phyloP scores from a whole-genome alignment of 2,797 vertebrate species.

The Gallirallus australis region DNA sequence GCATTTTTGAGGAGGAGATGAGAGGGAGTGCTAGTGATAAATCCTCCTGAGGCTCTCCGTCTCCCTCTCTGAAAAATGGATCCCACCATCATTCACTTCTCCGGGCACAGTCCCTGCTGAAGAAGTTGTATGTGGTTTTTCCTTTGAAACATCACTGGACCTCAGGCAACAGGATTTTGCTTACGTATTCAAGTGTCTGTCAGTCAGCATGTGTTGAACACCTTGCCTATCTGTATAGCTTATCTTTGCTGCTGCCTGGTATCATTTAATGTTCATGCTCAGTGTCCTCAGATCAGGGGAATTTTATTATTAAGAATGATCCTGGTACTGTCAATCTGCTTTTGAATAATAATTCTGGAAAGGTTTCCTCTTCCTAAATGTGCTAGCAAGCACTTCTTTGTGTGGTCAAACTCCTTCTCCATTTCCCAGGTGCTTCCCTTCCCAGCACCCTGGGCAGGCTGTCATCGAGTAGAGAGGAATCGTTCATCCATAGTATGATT shows the following conservation, averaged over 20 bases:
- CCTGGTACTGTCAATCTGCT: neutral
- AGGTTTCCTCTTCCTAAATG: neutral
- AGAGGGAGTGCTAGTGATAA: neutral
- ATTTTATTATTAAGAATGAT: neutral
- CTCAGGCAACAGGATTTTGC: neutral
- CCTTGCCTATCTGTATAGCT: neutral
- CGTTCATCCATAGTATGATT: neutral
- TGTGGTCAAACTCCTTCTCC: neutral
- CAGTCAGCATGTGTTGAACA: neutral
- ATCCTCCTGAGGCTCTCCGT: neutral
- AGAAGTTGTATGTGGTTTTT: neutral
- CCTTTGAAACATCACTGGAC: neutral
- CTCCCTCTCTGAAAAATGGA: neutral
- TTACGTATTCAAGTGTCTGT: neutral
- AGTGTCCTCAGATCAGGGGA: neutral
- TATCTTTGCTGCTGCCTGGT: neutral
- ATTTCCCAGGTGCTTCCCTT: accelerated
- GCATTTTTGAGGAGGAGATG: neutral
- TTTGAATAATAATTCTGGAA: neutral
- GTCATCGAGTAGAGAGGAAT: neutral
- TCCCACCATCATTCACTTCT: neutral
- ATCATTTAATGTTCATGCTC: accelerated
- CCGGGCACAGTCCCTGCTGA: neutral
- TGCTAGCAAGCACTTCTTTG: neutral
- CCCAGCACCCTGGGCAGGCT: neutral